Evolutionary conservation across 2,113 vertebrate species (phyloP).

Genomic region (Fregetta grallaria): DNA sequence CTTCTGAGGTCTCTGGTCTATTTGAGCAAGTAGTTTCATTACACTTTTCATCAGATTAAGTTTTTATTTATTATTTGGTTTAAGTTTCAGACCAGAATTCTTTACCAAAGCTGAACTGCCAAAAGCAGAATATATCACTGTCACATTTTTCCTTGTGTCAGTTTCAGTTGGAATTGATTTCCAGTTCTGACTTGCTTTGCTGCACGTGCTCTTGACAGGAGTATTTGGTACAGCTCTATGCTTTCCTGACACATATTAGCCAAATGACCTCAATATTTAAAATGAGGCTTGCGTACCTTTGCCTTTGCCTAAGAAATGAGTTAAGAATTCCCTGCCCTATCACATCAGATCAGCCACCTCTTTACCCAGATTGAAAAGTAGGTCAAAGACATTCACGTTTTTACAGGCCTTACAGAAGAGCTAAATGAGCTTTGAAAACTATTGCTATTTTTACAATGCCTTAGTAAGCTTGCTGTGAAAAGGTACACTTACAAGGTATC

Average conservation of each 20-base stretch:
- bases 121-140: not conserved
- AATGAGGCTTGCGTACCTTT: not conserved
- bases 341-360: not conserved
- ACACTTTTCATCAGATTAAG: not conserved
- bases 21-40: not conserved
- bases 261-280: constrained; percentile 16
- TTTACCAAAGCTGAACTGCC: not conserved
- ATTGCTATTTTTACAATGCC: not conserved
- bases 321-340: constrained; percentile 4
- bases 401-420: not conserved
- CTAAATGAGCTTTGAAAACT: constrained; percentile 10
- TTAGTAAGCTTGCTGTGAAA: not conserved
- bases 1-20: not conserved
- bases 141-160: not conserved
- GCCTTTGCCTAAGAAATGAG: not conserved
- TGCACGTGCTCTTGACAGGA: not conserved
- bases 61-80: not conserved
- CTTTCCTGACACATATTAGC: not conserved
- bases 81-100: not conserved
- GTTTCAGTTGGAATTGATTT: not conserved
- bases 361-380: not conserved
- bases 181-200: not conserved
- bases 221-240: not conserved
- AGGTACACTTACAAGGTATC: not conserved
- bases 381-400: not conserved